Evolutionary conservation across 2,797 vertebrate genomes (phyloP).

Genomic region (Myotis pilosus): DNA sequence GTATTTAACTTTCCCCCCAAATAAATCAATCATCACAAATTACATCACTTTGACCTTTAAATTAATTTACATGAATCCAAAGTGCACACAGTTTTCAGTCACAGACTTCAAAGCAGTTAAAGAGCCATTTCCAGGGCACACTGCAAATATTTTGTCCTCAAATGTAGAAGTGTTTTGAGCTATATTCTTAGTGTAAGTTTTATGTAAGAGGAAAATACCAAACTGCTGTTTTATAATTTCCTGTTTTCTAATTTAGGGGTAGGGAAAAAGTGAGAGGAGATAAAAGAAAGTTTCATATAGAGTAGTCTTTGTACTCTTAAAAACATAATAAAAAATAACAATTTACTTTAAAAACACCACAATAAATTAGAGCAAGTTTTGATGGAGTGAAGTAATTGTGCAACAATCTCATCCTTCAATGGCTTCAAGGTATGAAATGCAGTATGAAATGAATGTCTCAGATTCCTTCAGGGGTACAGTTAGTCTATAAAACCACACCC

Average conservation of each 20-base stretch:
- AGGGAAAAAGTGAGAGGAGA: constrained; percentile 33
- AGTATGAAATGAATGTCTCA: constrained; percentile 55
- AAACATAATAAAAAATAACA: constrained; percentile 72
- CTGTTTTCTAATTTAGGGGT: constrained; percentile 51
- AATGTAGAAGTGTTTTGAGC: constrained; percentile 57
- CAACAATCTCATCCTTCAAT: constrained; percentile 68
- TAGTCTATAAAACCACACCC: constrained; percentile 71
- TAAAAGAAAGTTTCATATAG: constrained; percentile 50
- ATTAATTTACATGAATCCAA: constrained; percentile 70
- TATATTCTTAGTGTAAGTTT: constrained; percentile 41
- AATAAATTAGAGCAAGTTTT: constrained; percentile 65
- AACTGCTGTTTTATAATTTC: constrained; percentile 66
- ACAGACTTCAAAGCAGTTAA: constrained; percentile 21
- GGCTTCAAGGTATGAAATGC: constrained; percentile 70
- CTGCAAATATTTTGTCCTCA: constrained; percentile 58
- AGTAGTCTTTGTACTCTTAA: constrained; percentile 65
- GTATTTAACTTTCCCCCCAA: not conserved
- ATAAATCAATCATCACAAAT: constrained; percentile 60
- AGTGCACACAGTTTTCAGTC: constrained; percentile 1
- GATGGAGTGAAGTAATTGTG: constrained; percentile 25
- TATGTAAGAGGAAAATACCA: constrained; percentile 63
- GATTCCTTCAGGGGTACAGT: constrained; percentile 44
- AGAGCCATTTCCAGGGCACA: constrained; percentile 62
- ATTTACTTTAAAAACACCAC: constrained; percentile 61
- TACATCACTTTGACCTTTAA: constrained; percentile 73